phyloP scores from a whole-genome alignment of 2,113 vertebrate genomes.

The Fulmarus glacialis region DNA sequence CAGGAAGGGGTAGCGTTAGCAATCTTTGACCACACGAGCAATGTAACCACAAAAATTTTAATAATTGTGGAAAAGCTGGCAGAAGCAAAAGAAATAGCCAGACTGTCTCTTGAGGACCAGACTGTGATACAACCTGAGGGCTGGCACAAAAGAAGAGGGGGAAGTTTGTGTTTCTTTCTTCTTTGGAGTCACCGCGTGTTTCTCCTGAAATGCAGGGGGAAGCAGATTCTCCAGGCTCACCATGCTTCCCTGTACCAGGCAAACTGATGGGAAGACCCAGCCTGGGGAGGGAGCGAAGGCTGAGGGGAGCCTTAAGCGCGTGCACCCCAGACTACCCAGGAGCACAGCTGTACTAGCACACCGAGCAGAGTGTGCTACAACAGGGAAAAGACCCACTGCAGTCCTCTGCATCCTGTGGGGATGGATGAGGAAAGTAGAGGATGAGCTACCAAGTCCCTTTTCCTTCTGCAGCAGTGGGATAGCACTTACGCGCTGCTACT shows the following conservation, averaged over 20 bases:
- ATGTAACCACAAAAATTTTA: background rate
- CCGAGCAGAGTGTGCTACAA: accelerated
- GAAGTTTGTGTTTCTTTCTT: background rate
- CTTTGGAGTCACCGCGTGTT: background rate
- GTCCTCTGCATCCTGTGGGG: background rate
- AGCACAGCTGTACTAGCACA: background rate
- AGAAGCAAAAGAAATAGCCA: slow-evolving; percentile 26
- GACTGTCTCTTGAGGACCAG: background rate
- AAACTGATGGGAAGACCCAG: background rate
- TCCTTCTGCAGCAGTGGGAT: background rate
- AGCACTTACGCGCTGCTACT: background rate
- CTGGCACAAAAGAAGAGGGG: background rate
- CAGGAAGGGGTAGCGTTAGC: background rate
- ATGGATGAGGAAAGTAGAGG: background rate
- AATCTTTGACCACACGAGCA: background rate
- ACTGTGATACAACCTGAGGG: background rate
- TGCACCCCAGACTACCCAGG: accelerated
- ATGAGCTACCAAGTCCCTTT: background rate
- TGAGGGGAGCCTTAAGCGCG: background rate
- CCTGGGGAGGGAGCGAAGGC: background rate
- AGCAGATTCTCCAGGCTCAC: background rate
- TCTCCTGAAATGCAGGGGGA: background rate
- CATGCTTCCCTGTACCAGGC: accelerated
- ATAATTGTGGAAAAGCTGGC: background rate
- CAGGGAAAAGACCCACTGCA: background rate